Conservation (phyloP, 1,140 invertebrate genomes). For the Vanessa tameamea region DNA sequence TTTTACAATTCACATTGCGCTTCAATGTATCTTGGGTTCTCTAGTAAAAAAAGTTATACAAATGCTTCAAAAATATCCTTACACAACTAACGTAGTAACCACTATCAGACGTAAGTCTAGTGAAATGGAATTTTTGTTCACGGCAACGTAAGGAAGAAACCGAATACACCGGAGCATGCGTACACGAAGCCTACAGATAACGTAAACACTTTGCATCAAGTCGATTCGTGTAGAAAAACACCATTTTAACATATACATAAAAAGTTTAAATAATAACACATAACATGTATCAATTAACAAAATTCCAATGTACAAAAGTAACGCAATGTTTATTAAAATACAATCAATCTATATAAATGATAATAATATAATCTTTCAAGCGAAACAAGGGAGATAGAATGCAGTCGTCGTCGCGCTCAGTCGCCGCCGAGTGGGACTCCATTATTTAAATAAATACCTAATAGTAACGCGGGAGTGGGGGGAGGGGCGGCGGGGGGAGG, state of each 20-base stretch:
- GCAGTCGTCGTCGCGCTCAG: slow-evolving; percentile 40
- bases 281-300: slow-evolving; percentile 69
- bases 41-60: slow-evolving; percentile 81
- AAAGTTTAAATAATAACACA: slow-evolving; percentile 78
- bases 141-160: slow-evolving; percentile 71
- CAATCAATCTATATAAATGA: slow-evolving; percentile 58
- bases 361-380: slow-evolving; percentile 55
- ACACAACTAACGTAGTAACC: slow-evolving; percentile 76
- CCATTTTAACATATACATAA: slow-evolving; percentile 65
- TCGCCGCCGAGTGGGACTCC: slow-evolving; percentile 27
- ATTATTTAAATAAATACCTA: slow-evolving; percentile 64
- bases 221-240: slow-evolving; percentile 74
- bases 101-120: slow-evolving; percentile 71
- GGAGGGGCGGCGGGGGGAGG: too few relatives aligned
- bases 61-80: slow-evolving; percentile 81
- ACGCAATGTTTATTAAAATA: slow-evolving; percentile 70
- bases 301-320: slow-evolving; percentile 79
- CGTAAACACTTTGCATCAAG: slow-evolving; percentile 63
- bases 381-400: slow-evolving; percentile 45
- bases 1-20: slow-evolving; percentile 73
- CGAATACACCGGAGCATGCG: slow-evolving; percentile 52
- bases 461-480: slow-evolving; percentile 47
- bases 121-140: slow-evolving; percentile 67
- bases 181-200: slow-evolving; percentile 70
- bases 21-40: slow-evolving; percentile 67